Evolutionary conservation across 2,113 vertebrate species (phyloP).

Genomic region (Nesoenas mayeri): DNA sequence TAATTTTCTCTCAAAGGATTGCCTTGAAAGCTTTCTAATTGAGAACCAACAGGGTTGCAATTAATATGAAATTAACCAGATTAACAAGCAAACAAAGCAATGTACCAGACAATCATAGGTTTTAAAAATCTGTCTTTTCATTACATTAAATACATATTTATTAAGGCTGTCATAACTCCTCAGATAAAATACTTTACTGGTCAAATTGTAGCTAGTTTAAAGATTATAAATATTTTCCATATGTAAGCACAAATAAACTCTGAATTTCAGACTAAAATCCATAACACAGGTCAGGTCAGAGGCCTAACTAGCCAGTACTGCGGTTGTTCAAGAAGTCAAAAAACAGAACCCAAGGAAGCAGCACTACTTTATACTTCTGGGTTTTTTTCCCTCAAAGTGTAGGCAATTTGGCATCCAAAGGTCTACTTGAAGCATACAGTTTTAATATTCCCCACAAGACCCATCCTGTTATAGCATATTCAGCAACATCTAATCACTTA

Average conservation of each 20-base stretch:
- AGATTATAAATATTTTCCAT: background rate
- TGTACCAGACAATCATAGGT: background rate
- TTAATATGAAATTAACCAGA: conserved; percentile 23
- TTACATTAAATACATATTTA: background rate
- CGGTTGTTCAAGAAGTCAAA: background rate
- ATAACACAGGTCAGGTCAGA: background rate
- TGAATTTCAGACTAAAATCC: background rate
- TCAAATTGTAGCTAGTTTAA: background rate
- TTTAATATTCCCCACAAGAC: background rate
- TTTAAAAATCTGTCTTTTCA: background rate
- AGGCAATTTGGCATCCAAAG: background rate
- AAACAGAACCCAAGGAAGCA: background rate
- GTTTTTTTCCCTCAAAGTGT: background rate
- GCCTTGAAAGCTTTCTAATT: conserved; percentile 21
- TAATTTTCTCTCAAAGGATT: conserved; percentile 33
- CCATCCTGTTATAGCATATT: background rate
- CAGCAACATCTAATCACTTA: background rate
- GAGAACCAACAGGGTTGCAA: background rate
- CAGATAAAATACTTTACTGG: background rate
- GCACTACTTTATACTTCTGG: background rate
- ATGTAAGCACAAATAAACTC: background rate
- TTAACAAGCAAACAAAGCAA: background rate
- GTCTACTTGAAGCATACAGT: background rate
- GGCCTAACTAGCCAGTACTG: background rate
- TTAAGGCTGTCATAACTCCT: background rate